These are phyloP conservation scores for Steinernema feltiae DNA, from an alignment of 1,140 invertebrate species.

Conservation along the genomic window DNA sequence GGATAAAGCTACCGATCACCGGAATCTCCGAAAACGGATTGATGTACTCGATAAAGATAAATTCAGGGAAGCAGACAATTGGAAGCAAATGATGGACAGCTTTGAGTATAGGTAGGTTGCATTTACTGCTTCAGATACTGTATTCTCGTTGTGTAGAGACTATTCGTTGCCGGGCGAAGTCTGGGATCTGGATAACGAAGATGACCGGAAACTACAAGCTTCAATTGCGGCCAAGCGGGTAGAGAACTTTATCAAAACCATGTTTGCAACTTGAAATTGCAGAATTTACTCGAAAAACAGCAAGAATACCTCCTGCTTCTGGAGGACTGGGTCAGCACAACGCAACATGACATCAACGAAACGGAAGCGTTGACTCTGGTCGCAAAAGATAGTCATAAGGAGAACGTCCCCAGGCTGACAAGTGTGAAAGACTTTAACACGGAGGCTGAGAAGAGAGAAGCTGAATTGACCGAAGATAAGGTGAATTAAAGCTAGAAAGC, in stretches of 20 bases:
- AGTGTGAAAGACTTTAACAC: neutral
- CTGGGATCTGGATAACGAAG: neutral
- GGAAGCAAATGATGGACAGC: neutral
- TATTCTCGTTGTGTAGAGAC: neutral
- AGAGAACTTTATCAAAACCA: neutral
- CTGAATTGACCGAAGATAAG: neutral
- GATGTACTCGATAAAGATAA: neutral
- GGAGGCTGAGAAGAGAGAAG: too few relatives aligned
- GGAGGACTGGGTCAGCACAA: neutral
- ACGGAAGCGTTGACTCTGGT: neutral
- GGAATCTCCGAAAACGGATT: neutral
- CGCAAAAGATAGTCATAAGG: neutral
- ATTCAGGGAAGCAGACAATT: neutral
- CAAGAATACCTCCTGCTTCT: neutral
- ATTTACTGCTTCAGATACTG: neutral
- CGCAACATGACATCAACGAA: constrained; percentile 2
- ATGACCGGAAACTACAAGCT: neutral
- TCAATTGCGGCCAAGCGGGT: neutral
- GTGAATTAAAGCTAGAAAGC: neutral
- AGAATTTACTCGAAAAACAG: neutral
- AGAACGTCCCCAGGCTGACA: neutral
- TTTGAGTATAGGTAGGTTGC: neutral
- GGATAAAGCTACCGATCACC: neutral
- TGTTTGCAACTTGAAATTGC: neutral
- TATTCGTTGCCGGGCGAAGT: neutral